Evolutionary conservation across 2,888 invertebrate genomes (phyloP).

Genomic region (Synergus umbraculus): DNA sequence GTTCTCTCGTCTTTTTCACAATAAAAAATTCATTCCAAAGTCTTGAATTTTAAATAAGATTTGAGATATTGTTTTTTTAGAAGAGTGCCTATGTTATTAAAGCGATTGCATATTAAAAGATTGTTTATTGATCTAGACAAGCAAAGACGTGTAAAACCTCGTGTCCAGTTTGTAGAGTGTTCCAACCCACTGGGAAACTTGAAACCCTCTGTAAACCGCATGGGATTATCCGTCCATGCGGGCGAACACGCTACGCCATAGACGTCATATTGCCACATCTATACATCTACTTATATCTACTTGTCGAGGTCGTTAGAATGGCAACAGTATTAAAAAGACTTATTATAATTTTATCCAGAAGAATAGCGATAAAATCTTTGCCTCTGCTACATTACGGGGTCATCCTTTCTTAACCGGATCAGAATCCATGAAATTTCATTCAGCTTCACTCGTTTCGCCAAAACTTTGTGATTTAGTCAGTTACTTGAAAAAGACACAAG

Average conservation of each 20-base stretch:
- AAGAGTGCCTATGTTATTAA: not conserved
- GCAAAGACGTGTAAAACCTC: constrained; percentile 15
- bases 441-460: no score
- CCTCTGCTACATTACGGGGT: not conserved
- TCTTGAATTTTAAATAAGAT: not conserved
- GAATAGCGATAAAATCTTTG: not conserved
- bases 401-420: not conserved
- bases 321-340: constrained; percentile 20
- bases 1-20: no score
- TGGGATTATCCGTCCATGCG: constrained; percentile 66
- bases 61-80: not conserved
- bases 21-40: no score
- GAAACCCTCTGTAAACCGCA: constrained; percentile 57
- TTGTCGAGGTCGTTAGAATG: constrained; percentile 32
- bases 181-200: constrained; percentile 24
- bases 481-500: no score
- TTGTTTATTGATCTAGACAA: constrained; percentile 37
- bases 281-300: constrained; percentile 16
- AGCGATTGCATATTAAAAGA: constrained; percentile 22
- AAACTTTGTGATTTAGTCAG: no score
- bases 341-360: constrained; percentile 12
- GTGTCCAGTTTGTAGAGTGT: constrained; percentile 6
- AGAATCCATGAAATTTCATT: not conserved
- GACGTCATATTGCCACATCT: constrained; percentile 57
- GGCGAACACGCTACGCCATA: constrained; percentile 56